A percentile compares a stretch with the other conserved stretches of the same genome.
These are phyloP conservation scores for Aurelia sp. DNA, from an alignment of 30 jellyfish, hydroid and myxozoan genomes.

Conservation along the genomic window DNA sequence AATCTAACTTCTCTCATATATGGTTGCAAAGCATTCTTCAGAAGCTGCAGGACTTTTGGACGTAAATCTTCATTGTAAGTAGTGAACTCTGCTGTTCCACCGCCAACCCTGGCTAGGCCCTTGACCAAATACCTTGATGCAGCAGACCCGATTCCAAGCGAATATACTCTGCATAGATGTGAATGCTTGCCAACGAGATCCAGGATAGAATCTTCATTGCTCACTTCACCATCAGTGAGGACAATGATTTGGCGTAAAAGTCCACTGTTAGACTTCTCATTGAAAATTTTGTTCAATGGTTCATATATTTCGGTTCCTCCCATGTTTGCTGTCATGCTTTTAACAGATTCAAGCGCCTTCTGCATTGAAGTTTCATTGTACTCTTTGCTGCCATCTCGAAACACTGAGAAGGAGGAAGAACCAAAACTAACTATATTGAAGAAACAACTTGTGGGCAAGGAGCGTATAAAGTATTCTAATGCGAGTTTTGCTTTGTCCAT, in stretches of 20 bases:
- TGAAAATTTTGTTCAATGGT: conserved; percentile 14
- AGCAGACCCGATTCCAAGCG: neutral
- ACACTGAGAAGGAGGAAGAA: neutral
- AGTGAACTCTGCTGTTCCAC: neutral
- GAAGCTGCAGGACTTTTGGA: neutral
- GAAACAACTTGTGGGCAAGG: neutral
- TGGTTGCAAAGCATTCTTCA: conserved; percentile 4
- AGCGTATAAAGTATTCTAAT: neutral
- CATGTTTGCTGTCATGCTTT: conserved; percentile 2
- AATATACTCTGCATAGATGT: neutral
- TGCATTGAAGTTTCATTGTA: neutral
- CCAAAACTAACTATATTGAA: conserved; percentile 30
- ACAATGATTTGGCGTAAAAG: neutral
- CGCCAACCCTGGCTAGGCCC: neutral
- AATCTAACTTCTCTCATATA: neutral
- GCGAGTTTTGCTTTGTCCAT: conserved; percentile 14
- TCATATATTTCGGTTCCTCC: conserved; percentile 28
- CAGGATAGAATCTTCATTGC: neutral
- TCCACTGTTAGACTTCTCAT: neutral
- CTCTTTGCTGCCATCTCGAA: neutral
- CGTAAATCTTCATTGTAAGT: neutral
- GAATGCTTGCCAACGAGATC: conserved; percentile 1
- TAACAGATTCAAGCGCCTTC: neutral
- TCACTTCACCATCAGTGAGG: conserved; percentile 32
- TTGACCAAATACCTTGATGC: conserved; percentile 11